Conservation (phyloP, 2,797 vertebrate species). For the Pangasius macronema region DNA sequence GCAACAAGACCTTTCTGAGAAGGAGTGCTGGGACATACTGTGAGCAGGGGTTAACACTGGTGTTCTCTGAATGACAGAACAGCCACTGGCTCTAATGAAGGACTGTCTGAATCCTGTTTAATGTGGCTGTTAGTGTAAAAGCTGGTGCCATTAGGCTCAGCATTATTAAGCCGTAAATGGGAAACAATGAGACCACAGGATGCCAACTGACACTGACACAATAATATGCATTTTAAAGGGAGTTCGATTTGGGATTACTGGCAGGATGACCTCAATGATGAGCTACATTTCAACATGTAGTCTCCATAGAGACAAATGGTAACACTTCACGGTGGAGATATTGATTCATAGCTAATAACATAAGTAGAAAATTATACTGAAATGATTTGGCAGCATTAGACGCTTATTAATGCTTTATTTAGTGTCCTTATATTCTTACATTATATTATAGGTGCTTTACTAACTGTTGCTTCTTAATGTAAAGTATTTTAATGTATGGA, state of each 20-base stretch:
- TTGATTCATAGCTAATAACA: neutral
- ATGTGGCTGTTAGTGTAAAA: conserved; percentile 9
- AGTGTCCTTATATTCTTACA: neutral
- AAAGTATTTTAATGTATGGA: neutral
- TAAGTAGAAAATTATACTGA: neutral
- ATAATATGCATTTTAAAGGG: neutral
- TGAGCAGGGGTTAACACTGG: conserved; percentile 63
- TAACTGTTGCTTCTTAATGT: neutral
- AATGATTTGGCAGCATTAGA: neutral
- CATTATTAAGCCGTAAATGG: neutral
- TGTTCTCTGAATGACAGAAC: neutral
- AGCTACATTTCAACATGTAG: neutral
- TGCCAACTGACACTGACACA: conserved; percentile 10
- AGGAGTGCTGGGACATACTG: conserved; percentile 56
- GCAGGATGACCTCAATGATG: neutral
- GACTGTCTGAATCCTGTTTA: neutral
- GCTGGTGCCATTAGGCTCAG: neutral
- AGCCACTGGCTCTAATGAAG: conserved; percentile 18
- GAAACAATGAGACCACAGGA: neutral
- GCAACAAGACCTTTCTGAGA: neutral
- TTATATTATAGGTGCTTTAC: neutral
- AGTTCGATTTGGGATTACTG: neutral
- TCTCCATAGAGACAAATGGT: neutral
- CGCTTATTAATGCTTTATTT: neutral
- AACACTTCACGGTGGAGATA: neutral